Conservation (phyloP, 1,140 invertebrate species). For the Sarcophaga peregrina region DNA sequence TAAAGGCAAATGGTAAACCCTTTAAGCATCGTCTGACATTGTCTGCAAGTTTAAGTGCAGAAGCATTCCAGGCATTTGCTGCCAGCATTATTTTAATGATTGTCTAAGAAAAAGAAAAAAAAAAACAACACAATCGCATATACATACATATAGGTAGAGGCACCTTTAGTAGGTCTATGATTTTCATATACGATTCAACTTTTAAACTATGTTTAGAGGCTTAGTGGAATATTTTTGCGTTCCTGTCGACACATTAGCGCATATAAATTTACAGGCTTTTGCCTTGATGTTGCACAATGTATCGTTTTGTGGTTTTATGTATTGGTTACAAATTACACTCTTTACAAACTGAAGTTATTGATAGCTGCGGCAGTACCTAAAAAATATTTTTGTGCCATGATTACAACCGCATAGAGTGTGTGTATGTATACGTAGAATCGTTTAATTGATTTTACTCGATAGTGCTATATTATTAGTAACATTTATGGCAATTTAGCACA, state of each 20-base stretch:
- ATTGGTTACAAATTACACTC: conserved; percentile 3
- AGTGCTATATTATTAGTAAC: not conserved
- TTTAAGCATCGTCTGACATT: conserved; percentile 20
- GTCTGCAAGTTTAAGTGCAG: not conserved
- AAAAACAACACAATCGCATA: not conserved
- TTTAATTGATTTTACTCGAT: not conserved
- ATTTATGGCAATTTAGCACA: conserved; percentile 14
- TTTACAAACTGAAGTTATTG: not conserved
- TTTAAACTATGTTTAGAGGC: not conserved
- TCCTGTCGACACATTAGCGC: not conserved
- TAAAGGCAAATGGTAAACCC: conserved; percentile 15
- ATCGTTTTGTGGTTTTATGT: not conserved
- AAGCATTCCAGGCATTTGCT: not conserved
- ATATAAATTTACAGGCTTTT: not conserved
- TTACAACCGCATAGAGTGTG: too few relatives aligned
- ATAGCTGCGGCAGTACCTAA: not conserved
- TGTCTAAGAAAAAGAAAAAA: not conserved
- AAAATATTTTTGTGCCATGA: not conserved
- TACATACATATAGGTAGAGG: not conserved
- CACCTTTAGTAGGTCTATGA: not conserved
- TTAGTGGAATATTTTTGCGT: not conserved
- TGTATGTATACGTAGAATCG: not conserved
- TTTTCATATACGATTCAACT: not conserved
- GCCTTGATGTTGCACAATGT: not conserved
- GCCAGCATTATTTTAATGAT: conserved; percentile 10